These are phyloP conservation scores for Lycophotia porphyrea DNA, from an alignment of 2,888 invertebrate species.

Conservation along the genomic window DNA sequence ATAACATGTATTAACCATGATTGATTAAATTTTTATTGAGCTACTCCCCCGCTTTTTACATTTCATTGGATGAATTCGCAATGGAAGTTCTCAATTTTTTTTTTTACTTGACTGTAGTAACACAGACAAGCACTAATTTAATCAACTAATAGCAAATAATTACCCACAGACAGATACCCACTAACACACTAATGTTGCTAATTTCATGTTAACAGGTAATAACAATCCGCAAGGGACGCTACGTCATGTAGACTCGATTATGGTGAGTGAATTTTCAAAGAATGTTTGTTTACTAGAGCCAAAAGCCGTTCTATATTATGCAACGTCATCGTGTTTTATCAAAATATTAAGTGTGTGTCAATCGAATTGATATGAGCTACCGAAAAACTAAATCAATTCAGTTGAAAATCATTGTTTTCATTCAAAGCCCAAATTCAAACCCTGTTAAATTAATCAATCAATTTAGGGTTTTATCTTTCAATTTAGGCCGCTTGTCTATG, in stretches of 20 bases:
- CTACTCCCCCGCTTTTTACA: not conserved
- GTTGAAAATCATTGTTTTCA: not conserved
- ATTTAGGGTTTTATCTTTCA: too few species aligned
- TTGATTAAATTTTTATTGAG: not conserved
- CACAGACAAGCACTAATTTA: not conserved
- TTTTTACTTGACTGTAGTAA: not conserved
- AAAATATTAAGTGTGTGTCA: slow-evolving; percentile 3
- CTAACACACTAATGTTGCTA: slow-evolving; percentile 37
- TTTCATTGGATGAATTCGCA: not conserved
- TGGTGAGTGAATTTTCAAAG: slow-evolving; percentile 53
- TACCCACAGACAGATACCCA: slow-evolving; percentile 1
- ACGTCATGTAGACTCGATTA: slow-evolving; percentile 39
- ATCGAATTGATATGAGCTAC: too few species aligned
- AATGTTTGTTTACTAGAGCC: not conserved
- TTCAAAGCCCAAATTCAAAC: not conserved
- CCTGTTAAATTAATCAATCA: not conserved
- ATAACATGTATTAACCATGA: not conserved
- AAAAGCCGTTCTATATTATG: not conserved
- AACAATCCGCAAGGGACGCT: slow-evolving; percentile 52
- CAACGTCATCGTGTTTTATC: slow-evolving; percentile 37
- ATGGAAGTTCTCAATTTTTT: not conserved
- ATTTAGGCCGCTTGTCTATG: not conserved
- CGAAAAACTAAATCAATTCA: not conserved
- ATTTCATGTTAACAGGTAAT: slow-evolving; percentile 63
- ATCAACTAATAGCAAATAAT: slow-evolving; percentile 17